Percentiles rank a stretch among this genome's conserved stretches.
Evolutionary conservation across 2,888 invertebrate species (phyloP).

Genomic region (Mechanitis messenoides): DNA sequence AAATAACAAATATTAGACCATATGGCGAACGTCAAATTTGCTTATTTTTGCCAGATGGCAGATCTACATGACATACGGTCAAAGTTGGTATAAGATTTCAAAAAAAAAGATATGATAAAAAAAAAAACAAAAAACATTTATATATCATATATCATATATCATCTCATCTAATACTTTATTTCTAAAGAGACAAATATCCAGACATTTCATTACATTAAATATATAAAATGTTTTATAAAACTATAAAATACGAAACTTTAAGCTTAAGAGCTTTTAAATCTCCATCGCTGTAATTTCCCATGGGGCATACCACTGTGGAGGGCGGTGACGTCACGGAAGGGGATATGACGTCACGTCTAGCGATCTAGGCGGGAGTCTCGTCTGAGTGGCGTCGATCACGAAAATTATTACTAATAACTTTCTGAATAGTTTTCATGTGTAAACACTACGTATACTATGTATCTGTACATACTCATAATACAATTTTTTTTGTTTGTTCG

Average conservation of each 20-base stretch:
- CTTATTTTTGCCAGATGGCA: too few relatives aligned
- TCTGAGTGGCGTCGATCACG: slow-evolving; percentile 19
- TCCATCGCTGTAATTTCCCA: slow-evolving; percentile 17
- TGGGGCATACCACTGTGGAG: not conserved
- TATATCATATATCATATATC: too few relatives aligned
- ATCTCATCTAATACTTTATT: too few relatives aligned
- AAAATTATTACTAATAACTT: not conserved
- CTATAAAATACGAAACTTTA: slow-evolving; percentile 8
- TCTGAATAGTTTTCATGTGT: not conserved
- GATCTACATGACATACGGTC: too few relatives aligned
- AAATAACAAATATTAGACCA: too few relatives aligned
- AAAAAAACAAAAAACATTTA: too few relatives aligned
- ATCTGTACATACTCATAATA: too few relatives aligned
- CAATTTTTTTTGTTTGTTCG: too few relatives aligned
- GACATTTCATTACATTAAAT: not conserved
- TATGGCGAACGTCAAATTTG: too few relatives aligned
- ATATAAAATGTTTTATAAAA: not conserved
- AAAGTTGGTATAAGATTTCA: too few relatives aligned
- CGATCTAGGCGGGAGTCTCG: slow-evolving; percentile 24
- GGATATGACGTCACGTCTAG: slow-evolving; percentile 23
- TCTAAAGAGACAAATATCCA: too few relatives aligned
- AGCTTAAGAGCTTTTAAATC: slow-evolving; percentile 6
- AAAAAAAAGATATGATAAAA: too few relatives aligned
- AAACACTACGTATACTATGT: not conserved
- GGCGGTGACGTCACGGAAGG: slow-evolving; percentile 15